Evolutionary conservation across 2,888 invertebrate species (phyloP).

Genomic region (Heteromurus nitidus): DNA sequence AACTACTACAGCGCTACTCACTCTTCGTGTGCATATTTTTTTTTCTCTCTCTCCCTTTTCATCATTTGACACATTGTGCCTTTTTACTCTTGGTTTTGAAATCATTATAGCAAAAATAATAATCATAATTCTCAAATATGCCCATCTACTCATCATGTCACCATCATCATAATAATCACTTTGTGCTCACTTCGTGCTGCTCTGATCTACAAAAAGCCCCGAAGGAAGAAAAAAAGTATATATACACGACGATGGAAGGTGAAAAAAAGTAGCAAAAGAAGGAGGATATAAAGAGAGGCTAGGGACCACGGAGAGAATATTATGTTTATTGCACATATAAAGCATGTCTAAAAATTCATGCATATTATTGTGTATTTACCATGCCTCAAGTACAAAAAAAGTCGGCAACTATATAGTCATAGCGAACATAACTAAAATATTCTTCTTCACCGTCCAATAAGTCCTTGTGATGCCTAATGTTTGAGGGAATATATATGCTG

Average conservation of each 20-base stretch:
- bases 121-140: constrained; percentile 64
- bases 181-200: constrained; percentile 55
- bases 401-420: constrained; percentile 6
- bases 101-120: constrained; percentile 65
- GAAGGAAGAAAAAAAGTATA: constrained; percentile 47
- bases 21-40: constrained; percentile 20
- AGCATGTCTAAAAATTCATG: too few species aligned
- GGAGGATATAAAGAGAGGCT: too few species aligned
- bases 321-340: neutral
- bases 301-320: too few species aligned
- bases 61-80: constrained; percentile 50
- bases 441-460: too few species aligned
- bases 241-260: neutral
- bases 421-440: neutral
- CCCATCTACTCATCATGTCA: constrained; percentile 63
- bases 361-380: neutral
- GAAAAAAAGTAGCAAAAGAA: neutral
- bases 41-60: neutral
- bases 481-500: too few species aligned
- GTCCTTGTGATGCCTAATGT: constrained; percentile 5
- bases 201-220: constrained; percentile 65
- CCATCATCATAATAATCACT: constrained; percentile 60
- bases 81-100: constrained; percentile 55
- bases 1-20: neutral
- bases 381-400: constrained; percentile 2